phyloP scores from a whole-genome alignment of 2,113 vertebrate species.

The Oryzias melastigma region DNA sequence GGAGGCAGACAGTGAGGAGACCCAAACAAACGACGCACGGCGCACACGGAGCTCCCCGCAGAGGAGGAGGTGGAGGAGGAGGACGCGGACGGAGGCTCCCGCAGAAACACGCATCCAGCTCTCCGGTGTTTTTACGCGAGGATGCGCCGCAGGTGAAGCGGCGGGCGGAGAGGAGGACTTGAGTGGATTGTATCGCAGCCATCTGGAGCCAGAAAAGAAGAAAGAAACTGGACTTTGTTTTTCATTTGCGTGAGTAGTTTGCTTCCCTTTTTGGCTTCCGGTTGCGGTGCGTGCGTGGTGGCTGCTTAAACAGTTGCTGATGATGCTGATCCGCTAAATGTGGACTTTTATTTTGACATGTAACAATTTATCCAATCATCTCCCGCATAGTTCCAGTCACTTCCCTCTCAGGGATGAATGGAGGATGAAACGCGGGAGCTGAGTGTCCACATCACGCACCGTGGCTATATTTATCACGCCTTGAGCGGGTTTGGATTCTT shows the following conservation, averaged over 20 bases:
- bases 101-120: conserved; percentile 1
- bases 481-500: background rate
- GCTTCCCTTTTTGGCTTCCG: no score
- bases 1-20: conserved; percentile 37
- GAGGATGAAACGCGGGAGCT: background rate
- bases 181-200: conserved; percentile 30
- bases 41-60: conserved; percentile 20
- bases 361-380: no score
- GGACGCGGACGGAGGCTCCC: background rate
- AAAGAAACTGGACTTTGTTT: no score
- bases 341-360: no score
- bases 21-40: conserved; percentile 44
- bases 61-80: background rate
- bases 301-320: no score
- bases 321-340: no score
- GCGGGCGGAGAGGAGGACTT: conserved; percentile 38
- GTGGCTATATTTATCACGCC: conserved; percentile 4
- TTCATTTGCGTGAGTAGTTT: no score
- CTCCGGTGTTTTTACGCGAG: background rate
- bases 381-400: no score
- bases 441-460: conserved; percentile 9
- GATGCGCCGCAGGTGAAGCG: conserved; percentile 49
- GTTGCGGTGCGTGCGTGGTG: no score
- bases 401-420: no score
- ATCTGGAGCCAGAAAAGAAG: no score